These are phyloP conservation scores for Drosophila trapezifrons DNA, from an alignment of 1,140 invertebrate species.

Conservation along the genomic window DNA sequence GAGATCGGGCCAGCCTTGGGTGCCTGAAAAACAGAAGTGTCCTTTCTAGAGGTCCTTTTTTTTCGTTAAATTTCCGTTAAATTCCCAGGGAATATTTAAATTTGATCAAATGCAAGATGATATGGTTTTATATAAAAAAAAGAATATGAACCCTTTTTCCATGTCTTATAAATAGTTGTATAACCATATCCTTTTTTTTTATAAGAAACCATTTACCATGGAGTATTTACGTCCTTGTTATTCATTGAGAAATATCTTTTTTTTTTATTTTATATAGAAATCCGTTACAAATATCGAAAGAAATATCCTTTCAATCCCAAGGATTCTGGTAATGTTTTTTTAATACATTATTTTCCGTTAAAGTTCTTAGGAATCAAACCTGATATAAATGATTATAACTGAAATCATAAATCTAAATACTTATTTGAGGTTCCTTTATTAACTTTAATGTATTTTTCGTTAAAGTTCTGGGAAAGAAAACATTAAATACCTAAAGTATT, in stretches of 20 bases:
- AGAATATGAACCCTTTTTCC: constrained; percentile 10
- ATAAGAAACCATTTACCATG: not conserved
- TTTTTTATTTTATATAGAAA: constrained; percentile 21
- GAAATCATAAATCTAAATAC: too few species aligned
- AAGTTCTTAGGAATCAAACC: not conserved
- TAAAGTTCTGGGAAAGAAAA: too few species aligned
- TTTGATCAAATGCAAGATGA: constrained; percentile 22
- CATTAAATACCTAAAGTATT: too few species aligned
- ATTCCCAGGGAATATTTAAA: constrained; percentile 40
- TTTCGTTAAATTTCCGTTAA: constrained; percentile 57
- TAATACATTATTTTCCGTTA: not conserved
- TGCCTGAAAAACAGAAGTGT: constrained; percentile 7
- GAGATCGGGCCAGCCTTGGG: constrained; percentile 14
- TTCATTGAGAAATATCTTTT: not conserved
- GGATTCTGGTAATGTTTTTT: not conserved
- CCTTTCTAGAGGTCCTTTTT: constrained; percentile 9
- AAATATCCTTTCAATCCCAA: not conserved
- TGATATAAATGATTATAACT: too few species aligned
- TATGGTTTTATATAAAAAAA: constrained; percentile 21
- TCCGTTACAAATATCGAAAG: not conserved
- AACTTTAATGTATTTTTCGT: too few species aligned
- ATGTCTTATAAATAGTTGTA: constrained; percentile 4
- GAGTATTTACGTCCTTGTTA: not conserved
- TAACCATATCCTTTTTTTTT: not conserved
- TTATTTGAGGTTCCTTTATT: too few species aligned